phyloP scores from a whole-genome alignment of 92 coral and sea anemone species.

The Zoanthus sociatus region DNA sequence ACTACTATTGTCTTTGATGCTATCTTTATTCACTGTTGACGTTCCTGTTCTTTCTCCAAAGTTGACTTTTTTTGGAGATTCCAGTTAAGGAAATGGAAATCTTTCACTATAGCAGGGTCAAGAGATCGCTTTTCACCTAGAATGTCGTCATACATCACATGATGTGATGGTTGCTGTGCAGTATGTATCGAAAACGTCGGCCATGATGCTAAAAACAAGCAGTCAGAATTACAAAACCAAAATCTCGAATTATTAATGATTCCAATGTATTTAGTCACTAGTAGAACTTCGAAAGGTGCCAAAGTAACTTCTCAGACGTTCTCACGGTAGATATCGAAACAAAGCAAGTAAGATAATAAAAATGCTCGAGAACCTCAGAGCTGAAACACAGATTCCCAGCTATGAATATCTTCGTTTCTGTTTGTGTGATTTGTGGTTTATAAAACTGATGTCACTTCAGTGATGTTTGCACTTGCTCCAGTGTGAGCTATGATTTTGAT shows the following conservation, averaged over 20 bases:
- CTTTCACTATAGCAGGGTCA: slow-evolving; percentile 1
- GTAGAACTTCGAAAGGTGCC: slow-evolving; percentile 21
- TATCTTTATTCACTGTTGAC: slow-evolving; percentile 8
- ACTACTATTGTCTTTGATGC: slow-evolving; percentile 8
- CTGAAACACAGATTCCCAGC: too few relatives aligned
- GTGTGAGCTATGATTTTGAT: too few relatives aligned
- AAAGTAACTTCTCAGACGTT: slow-evolving; percentile 8
- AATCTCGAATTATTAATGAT: neutral
- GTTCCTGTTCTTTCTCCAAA: slow-evolving; percentile 38
- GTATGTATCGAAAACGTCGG: slow-evolving; percentile 4
- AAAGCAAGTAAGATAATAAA: slow-evolving; percentile 23
- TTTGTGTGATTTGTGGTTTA: too few relatives aligned
- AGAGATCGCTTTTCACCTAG: neutral
- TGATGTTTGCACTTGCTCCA: too few relatives aligned
- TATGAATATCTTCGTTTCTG: too few relatives aligned
- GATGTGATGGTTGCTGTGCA: slow-evolving; percentile 4
- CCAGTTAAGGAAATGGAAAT: slow-evolving; percentile 16
- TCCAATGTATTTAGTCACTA: neutral
- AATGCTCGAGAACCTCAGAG: too few relatives aligned
- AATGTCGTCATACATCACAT: neutral
- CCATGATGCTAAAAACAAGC: slow-evolving; percentile 43
- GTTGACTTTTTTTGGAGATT: slow-evolving; percentile 26
- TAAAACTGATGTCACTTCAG: too few relatives aligned
- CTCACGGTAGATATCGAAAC: slow-evolving; percentile 23
- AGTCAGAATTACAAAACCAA: slow-evolving; percentile 15